Evolutionary conservation across 1,140 invertebrate species (phyloP), one percentile per base, ranked within the genome.

Genomic region (Trichomalopsis sarcophagae): DNA sequence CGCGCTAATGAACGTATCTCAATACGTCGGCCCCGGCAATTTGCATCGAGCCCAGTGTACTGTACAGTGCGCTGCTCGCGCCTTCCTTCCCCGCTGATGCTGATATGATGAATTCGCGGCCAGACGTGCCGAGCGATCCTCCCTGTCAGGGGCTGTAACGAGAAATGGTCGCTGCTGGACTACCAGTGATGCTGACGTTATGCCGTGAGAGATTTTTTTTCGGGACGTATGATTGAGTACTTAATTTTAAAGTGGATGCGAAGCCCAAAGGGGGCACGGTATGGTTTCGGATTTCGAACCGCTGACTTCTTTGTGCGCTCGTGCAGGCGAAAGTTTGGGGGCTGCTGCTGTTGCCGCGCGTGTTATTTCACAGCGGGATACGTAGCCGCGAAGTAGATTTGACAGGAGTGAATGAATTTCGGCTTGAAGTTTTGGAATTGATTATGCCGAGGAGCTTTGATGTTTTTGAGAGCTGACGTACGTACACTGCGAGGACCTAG

Each of bases 1-100:
- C 80, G 68, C 87, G 86, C 90, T 91, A 91, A 91, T 91, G 89
- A 91, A 91, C 88, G 90, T 83, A 68, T 90, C 90, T 90, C 89
- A 90, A 90, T 88, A 86, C 85, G 88, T 88, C 87, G 87, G 44
- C 40, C 21, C 17, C 0, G 44, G 73, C 81, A 82, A 76, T 82
- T 76, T 76, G 73, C 81, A 82, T 76, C 30, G 10, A 21, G 80
- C 44, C 69, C 17, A 62, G 17, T 30, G 4, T 14, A 36, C 69
- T 55, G 9, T 44, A 44, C 7, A 9, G 7, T 40, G 7, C 40
- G 7, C 33, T 30, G 14, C 69, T 62, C 55, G 55, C 55, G 55
- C 21, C 55, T 62, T 62, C 55, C 21, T 62, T 62, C 21, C 17
- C 3, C 6, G 21, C 69, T 73, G 27, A 73, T 87, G 21, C 69